These are phyloP conservation scores for Carassius auratus DNA, from an alignment of 2,113 vertebrate genomes.

Conservation along the genomic window DNA sequence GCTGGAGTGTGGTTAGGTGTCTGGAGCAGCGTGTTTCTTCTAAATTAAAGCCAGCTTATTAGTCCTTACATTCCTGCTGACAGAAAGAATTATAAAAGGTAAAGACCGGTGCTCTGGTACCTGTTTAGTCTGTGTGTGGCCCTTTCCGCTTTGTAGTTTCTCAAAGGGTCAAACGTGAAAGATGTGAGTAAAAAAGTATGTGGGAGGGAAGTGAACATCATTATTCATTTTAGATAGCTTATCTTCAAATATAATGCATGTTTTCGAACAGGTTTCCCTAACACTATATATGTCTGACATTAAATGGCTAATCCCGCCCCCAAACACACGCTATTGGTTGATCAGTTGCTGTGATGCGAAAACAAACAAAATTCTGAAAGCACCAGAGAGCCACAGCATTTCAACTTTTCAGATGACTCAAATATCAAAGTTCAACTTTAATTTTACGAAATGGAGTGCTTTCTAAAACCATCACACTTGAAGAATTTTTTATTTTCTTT, in stretches of 20 bases:
- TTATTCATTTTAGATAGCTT: background rate
- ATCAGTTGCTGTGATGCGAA: background rate
- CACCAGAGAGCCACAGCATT: background rate
- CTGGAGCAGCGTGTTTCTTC: constrained; percentile 46
- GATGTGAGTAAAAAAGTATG: constrained; percentile 2
- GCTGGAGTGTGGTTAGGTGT: constrained; percentile 51
- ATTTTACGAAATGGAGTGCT: background rate
- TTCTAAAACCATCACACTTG: too few relatives aligned
- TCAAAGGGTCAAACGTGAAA: constrained; percentile 50
- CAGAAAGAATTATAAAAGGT: background rate
- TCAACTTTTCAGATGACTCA: background rate
- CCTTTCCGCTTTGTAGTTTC: constrained; percentile 45
- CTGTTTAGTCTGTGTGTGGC: constrained; percentile 43
- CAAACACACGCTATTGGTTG: background rate
- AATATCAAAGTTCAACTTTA: background rate
- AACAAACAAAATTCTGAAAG: background rate
- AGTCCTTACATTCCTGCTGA: constrained; percentile 43
- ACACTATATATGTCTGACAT: background rate
- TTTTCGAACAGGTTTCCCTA: constrained; percentile 1
- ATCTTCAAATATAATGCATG: background rate
- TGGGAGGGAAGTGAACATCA: background rate
- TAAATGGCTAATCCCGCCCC: too few relatives aligned
- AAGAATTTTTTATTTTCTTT: too few relatives aligned
- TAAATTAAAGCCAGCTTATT: constrained; percentile 58
- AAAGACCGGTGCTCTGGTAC: constrained; percentile 32